Percentiles rank a stretch among this genome's conserved stretches.
phyloP scores from a whole-genome alignment of 2,113 vertebrate genomes.

The Uria aalge region DNA sequence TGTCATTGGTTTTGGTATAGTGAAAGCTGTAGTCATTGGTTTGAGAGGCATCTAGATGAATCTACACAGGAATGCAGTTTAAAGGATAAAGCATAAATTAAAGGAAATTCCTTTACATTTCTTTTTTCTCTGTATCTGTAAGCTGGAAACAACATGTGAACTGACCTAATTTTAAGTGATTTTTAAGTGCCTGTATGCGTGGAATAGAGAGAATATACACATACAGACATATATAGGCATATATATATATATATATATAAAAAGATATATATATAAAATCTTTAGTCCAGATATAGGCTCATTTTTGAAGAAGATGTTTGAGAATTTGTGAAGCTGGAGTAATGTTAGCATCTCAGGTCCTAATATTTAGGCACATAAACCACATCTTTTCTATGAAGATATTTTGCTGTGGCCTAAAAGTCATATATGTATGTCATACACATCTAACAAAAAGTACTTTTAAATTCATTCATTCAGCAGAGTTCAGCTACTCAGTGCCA shows the following conservation, averaged over 20 bases:
- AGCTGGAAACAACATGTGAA: neutral
- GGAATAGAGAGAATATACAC: neutral
- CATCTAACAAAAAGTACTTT: neutral
- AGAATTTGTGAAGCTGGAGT: neutral
- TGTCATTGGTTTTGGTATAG: neutral
- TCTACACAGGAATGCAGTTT: neutral
- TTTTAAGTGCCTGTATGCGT: neutral
- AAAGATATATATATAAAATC: neutral
- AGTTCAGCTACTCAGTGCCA: neutral
- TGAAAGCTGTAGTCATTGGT: neutral
- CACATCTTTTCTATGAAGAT: neutral
- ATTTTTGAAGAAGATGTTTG: neutral
- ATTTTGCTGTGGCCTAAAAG: neutral
- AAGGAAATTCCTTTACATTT: neutral
- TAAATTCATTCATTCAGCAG: neutral
- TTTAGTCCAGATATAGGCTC: neutral
- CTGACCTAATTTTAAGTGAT: neutral
- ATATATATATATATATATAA: no score
- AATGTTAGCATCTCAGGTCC: neutral
- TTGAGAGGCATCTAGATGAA: neutral
- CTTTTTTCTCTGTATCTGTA: neutral
- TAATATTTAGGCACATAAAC: neutral
- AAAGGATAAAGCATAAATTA: neutral
- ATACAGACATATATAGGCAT: no score
- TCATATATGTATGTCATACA: neutral